Evolutionary conservation across 2,113 vertebrate species (phyloP), one percentile per base, ranked within the genome.

Genomic region (Protomyctophum bolini): DNA sequence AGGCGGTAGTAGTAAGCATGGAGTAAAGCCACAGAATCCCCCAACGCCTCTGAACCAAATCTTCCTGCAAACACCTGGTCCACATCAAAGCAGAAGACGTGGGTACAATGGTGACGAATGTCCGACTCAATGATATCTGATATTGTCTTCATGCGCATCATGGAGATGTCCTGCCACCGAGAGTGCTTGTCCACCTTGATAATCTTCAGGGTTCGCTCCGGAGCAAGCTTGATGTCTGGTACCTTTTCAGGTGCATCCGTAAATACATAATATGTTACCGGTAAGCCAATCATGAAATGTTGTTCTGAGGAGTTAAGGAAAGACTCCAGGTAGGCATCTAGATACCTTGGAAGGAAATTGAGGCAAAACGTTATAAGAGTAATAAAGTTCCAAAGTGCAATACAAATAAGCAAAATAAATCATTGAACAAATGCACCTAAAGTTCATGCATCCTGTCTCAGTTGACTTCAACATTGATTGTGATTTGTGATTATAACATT

Each of bases 101-200:
- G 89, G 0, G 83, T 77, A 72, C 58, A 87, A 64, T 72, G 73
- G 63, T 81, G 83, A n/a, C 81, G 85, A 71, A 94, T 88, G 7
- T 72, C 75, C 0, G 71, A 63, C 29, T 87, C 79, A 3, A 94
- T 91, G 46, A 78, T 49, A 0, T 81, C 70, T 0, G 88, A 80
- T 63, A 94, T 87, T 0, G 70, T n/a, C 75, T 73, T 85, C 94
- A 95, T 95, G 55, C 92, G 88, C 83, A 70, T 88, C 94, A 94
- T 94, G 0, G 92, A 93, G 51, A 95, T 76, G 49, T 95, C 93
- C 81, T 95, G 94, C 94, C 94, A 94, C 57, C 93, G 87, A 11
- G 4, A 67, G 65, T 88, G 63, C 12, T 12, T 76, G 4, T 10
- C 12, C 21, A 94, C 92, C 6, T 9, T 15, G 58, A 92, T 15